Base-by-base conservation (phyloP, 2,888 invertebrate species). In the Tromatobia lineatoria region DNA sequence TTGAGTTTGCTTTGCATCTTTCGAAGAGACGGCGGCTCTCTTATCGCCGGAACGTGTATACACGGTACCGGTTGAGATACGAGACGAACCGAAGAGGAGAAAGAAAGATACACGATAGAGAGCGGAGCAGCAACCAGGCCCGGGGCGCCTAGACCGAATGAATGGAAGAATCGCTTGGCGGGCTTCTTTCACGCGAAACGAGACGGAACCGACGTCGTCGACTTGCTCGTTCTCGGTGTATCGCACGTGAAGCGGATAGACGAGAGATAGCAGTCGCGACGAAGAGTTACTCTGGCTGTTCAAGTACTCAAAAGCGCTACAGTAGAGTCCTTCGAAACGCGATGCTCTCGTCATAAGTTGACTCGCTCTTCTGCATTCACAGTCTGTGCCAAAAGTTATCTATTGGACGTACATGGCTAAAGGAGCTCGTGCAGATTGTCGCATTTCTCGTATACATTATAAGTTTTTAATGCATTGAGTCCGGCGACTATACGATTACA, bases 11-110 rank as follows among this genome's bases (percentile, higher is more conserved):
- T 87, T 88, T 88, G 87, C 83, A 82, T 87, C 79, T 80, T 57
- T 70, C 18, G 42, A 52, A 18, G 69, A 73, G 71, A 76, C 78
- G 77, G 42, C 71, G 73, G 77, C 79, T 75, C 73, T 84, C 81
- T 89, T 89, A 89, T 89, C 90, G 85, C 59, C 82, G 80, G 69
- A 80, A 88, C 88, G 85, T 82, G 86, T 88, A 80, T 80, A 86
- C 87, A 87, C 73, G 70, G 66, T 79, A 75, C 66, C 74, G 71
- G 52, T 54, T 70, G 79, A 78, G 84, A 84, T 84, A 81, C 69
- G 77, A 77, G 75, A 77, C 61, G 79, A 64, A 67, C 57, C 52
- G 73, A 64, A 52, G 47, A 29, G 47, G 57, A 79, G 66, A 57
- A 70, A 20, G 50, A 64, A 29, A 67, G 47, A 52, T 11, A 59